Base-by-base conservation (phyloP, 1,140 invertebrate genomes). In the Ceratina australensis region DNA sequence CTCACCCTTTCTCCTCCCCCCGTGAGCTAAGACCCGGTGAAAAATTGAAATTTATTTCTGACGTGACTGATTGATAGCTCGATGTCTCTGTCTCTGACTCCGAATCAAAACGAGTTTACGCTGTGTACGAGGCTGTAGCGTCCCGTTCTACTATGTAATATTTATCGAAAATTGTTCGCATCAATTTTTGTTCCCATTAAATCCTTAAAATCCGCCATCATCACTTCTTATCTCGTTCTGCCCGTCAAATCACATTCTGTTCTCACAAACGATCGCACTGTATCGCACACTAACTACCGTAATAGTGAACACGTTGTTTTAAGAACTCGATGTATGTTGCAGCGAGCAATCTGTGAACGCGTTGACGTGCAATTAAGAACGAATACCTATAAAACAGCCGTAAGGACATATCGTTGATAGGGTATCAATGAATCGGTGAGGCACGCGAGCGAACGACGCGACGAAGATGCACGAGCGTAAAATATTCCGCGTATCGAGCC, bases 391-490 rank as follows among this genome's bases (percentile, higher is more conserved):
- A 71, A 71, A 71, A 71, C 33, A 71, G 22, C 5, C 54, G 13
- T 2, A 10, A 42, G 47, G 71, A 73, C 71, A 73, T 64, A 73
- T 73, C 59, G 60, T 3, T 24, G 22, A n/a, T n/a, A n/a, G 20
- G 10, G 59, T 60, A 73, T 73, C 71, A 42, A 64, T 54, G 71
- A 73, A 73, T 73, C 60, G 26, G 33, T 42, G 33, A 24, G 60
- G 63, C n/a, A 72, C 59, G 26, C 47, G 42, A 61, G 56, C 13
- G 4, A 52, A 64, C 47, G 60, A n/a, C 1, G 33, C 63, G 61
- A 67, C 28, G 54, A 75, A 24, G 72, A 75, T 75, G 63, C 54
- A 33, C 63, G 42, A 57, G 61, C 63, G 24, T 47, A 75, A 75
- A 75, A 59, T 67, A 75, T 67, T 20, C 54, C n/a, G 52, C 54